Conservation (phyloP, 2,888 invertebrate species). For the Nipponacmea schrenckii region DNA sequence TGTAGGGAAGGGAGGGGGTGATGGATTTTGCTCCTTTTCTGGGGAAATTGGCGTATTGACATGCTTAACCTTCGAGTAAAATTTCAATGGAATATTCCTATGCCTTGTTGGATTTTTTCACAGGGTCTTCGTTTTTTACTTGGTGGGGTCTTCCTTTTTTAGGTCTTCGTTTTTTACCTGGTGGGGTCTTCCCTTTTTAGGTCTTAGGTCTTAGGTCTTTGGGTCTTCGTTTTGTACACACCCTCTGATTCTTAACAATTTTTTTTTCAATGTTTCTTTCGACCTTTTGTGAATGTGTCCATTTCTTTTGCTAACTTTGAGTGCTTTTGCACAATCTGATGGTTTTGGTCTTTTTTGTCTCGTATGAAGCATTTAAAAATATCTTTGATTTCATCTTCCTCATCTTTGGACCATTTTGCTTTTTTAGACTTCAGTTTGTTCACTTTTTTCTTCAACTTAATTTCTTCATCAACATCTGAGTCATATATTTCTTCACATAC, state of each 20-base stretch:
- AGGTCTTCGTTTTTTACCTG: too few species aligned
- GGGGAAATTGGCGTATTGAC: too few species aligned
- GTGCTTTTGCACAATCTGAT: not conserved
- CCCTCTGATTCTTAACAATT: not conserved
- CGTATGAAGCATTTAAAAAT: not conserved
- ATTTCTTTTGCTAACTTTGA: not conserved
- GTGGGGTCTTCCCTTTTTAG: too few species aligned
- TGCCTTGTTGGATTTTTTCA: too few species aligned
- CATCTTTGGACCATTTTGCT: not conserved
- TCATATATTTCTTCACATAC: not conserved
- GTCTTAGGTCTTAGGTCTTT: too few species aligned
- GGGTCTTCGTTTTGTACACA: too few species aligned
- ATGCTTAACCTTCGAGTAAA: too few species aligned
- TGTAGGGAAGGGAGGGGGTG: too few species aligned
- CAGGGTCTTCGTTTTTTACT: too few species aligned
- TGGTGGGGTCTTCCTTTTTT: too few species aligned
- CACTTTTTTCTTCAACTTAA: not conserved
- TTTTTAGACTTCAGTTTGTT: not conserved
- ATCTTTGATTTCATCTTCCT: not conserved
- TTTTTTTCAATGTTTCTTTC: not conserved
- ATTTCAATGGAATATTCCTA: too few species aligned
- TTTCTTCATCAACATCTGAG: not conserved
- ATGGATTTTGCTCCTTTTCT: too few species aligned
- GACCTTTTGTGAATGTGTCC: not conserved
- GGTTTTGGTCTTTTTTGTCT: not conserved